Percentiles rank a stretch among this genome's conserved stretches.
These are phyloP conservation scores for Rhagonycha lutea DNA, from an alignment of 2,888 invertebrate species.

Conservation along the genomic window DNA sequence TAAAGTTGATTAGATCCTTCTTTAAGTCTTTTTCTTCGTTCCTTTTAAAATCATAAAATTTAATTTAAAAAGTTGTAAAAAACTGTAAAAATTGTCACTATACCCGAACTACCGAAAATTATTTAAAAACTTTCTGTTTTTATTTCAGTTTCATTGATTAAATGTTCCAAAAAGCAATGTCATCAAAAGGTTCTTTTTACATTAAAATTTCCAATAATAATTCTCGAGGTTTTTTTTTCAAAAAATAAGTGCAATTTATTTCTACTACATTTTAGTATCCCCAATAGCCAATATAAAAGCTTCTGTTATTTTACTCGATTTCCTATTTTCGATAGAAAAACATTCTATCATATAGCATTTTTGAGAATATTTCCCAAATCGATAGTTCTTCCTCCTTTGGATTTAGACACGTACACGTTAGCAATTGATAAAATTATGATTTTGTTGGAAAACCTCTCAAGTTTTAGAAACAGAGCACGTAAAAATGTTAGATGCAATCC, in stretches of 20 bases:
- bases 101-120: not conserved
- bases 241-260: not conserved
- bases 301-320: not conserved
- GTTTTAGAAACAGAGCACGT: not conserved
- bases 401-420: not conserved
- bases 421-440: not conserved
- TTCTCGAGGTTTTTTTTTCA: not conserved
- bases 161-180: not conserved
- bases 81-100: not conserved
- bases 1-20: too few species aligned
- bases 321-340: not conserved
- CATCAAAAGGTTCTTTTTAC: not conserved
- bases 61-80: not conserved
- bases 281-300: not conserved
- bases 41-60: not conserved
- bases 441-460: not conserved
- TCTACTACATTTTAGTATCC: not conserved
- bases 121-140: not conserved
- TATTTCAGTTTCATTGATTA: not conserved
- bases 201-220: not conserved
- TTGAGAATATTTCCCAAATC: not conserved
- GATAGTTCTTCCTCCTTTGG: not conserved
- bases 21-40: too few species aligned
- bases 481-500: not conserved
- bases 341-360: not conserved